Evolutionary conservation across 2,113 vertebrate species (phyloP), one percentile per base, ranked within the genome.

Genomic region (Urocitellus parryii): DNA sequence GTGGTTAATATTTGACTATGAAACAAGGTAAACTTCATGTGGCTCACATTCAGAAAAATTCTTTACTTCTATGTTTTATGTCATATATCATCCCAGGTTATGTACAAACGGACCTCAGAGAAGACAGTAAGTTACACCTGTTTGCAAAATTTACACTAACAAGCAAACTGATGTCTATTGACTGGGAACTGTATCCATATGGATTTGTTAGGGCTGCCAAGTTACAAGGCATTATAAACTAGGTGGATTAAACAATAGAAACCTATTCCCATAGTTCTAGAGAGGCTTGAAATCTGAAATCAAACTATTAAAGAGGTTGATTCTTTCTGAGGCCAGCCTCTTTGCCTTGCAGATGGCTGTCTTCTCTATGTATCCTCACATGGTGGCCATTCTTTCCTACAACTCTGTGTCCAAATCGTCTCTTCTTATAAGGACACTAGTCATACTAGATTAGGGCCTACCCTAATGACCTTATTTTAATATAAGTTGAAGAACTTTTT

Each of bases 11-110:
- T 85, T 76, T 93, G 79, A 70, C 25, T 29, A 34, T 48, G 34
- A 96, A 92, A 90, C 58, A 88, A 93, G 22, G 65, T 68, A 77
- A 91, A 83, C 86, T 37, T 82, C n/a, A 65, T 29, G 8, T 88
- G 79, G 45, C 37, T 34, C 67, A 84, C 48, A 68, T 32, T 24
- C 45, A 72, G 51, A 90, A 93, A 95, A 96, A 67, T 1, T 12
- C 56, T 86, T 96, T 80, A 37, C 9, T 73, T 53, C 22, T 48
- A 86, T 32, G n/a, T 20, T 93, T 90, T 81, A 90, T 84, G 80
- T 9, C 65, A 89, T 56, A 20, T 1, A 34, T n/a, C n/a, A 78
- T 78, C 18, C 32, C 12, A 87, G 48, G 48, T 83, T 87, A 82
- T 39, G 84, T 72, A 8, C 80, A 85, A 91, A 70, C 34, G 34